Evolutionary conservation across 2,797 vertebrate genomes (phyloP).

Genomic region (Cottoperca gobio): DNA sequence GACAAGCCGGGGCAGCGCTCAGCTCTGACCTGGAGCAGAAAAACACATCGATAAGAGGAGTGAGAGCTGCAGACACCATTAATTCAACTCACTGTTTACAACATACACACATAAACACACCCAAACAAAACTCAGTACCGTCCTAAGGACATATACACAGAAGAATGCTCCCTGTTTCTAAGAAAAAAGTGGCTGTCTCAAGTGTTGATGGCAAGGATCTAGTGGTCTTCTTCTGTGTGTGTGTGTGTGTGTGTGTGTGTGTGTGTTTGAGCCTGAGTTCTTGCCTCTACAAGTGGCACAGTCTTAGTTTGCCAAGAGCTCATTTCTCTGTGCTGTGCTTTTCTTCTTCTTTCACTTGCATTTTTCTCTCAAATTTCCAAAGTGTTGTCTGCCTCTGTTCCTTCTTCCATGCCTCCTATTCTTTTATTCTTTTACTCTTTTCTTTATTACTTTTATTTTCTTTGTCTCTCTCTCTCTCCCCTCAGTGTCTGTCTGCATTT

Average conservation of each 20-base stretch:
- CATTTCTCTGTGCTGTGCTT: background rate
- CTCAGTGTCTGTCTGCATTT: background rate
- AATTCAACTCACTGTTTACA: background rate
- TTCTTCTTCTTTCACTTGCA: background rate
- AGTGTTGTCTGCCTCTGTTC: background rate
- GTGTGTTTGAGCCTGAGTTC: background rate
- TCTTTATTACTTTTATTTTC: background rate
- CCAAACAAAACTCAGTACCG: background rate
- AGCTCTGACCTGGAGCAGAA: constrained; percentile 14
- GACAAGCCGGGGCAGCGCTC: background rate
- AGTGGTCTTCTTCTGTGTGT: background rate
- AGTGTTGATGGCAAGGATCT: background rate
- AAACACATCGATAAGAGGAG: constrained; percentile 20
- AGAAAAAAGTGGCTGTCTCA: background rate
- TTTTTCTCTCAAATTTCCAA: background rate
- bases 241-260: background rate
- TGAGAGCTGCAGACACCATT: background rate
- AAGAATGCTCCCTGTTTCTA: background rate
- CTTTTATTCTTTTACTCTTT: background rate
- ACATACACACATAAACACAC: background rate
- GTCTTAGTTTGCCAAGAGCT: background rate
- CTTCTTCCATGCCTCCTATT: too few species aligned
- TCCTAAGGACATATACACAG: background rate
- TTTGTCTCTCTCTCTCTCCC: background rate
- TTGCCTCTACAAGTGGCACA: background rate